A percentile compares a stretch with the other conserved stretches of the same genome.
Evolutionary conservation across 1,140 invertebrate genomes (phyloP).

Genomic region (Nasonia vitripennis): DNA sequence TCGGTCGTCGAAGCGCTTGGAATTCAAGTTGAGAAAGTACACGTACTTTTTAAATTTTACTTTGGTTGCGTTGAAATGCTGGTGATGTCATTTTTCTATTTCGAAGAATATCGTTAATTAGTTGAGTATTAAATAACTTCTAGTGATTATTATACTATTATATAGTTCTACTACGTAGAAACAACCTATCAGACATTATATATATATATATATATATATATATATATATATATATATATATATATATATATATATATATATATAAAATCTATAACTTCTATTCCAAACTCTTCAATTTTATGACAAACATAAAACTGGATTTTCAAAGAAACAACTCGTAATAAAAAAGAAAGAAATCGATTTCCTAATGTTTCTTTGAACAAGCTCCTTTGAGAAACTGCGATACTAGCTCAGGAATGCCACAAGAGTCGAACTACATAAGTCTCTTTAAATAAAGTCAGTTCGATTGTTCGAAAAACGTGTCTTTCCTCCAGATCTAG

Average conservation of each 20-base stretch:
- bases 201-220: background rate
- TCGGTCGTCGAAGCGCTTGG: background rate
- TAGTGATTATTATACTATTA: background rate
- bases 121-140: background rate
- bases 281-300: conserved; percentile 22
- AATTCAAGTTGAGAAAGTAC: background rate
- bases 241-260: no score
- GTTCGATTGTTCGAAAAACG: conserved; percentile 40
- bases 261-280: background rate
- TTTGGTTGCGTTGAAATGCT: background rate
- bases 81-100: background rate
- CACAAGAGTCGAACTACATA: background rate
- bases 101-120: background rate
- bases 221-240: no score
- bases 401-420: conserved; percentile 30
- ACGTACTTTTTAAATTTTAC: background rate
- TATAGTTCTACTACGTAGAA: background rate
- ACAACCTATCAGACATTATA: background rate
- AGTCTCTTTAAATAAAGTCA: conserved; percentile 22
- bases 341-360: background rate
- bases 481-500: conserved; percentile 42
- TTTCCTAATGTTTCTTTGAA: conserved; percentile 23
- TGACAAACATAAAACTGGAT: background rate
- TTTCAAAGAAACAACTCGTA: conserved; percentile 11
- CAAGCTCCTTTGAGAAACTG: conserved; percentile 9